Evolutionary conservation across 1,140 invertebrate genomes (phyloP), one percentile per base, ranked within the genome.

Genomic region (Drosophila tristis): DNA sequence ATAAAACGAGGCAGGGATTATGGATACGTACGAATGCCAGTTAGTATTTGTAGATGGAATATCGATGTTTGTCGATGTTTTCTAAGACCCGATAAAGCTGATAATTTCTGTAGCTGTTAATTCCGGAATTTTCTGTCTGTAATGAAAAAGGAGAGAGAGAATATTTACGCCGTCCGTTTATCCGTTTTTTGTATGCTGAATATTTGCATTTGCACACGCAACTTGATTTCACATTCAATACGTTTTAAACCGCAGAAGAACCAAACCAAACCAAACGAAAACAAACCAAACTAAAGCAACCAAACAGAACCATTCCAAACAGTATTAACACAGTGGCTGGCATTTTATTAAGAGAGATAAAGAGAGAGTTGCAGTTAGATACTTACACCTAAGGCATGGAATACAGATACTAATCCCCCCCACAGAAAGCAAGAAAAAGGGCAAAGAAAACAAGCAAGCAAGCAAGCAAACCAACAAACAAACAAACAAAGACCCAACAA

Each of bases 111-210:
- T 31, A 45, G 63, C 63, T 66, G 59, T 66, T 64, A 66, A 43
- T 50, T 63, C 62, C 31, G 20, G 20, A 20, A 20, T 20, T 20
- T 20, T 20, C 20, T 20, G 20, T 20, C 20, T 20, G 58, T 43
- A 5, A 9, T n/a, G 62, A 42, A 55, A 56, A 15, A 23, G 44
- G n/a, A 45, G n/a, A 45, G 5, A 16, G 25, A 26, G 23, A 8
- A 74, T 73, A 74, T 75, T 75, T 75, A 75, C 73, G 74, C 73
- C 73, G 73, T 75, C 73, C 73, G 73, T 75, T 74, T 74, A 47
- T 54, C 25, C 43, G 26, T 44, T 64, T 74, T 63, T 11, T 50
- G 23, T 25, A 25, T 25, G 2, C 2, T 2, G 2, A 25, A 3
- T 25, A 25, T 25, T 25, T 25, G 23, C 23, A 25, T 25, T 25